Base-by-base conservation (phyloP, 2,888 invertebrate genomes). In the Pseudolycoriella hygida region DNA sequence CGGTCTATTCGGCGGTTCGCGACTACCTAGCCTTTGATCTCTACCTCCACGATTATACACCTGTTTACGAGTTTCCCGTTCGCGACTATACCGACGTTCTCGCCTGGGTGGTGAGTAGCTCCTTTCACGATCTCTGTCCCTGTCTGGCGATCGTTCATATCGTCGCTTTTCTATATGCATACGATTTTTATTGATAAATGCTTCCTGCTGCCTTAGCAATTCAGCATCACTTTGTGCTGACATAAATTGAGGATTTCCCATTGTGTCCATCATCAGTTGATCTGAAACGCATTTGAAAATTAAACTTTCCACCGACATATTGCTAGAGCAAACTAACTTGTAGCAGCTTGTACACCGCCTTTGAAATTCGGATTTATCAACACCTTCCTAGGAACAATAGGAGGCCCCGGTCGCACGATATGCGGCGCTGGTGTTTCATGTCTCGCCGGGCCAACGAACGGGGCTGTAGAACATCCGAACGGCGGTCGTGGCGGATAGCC, bases 351-450 rank as follows among this genome's bases (percentile, higher is more conserved):
- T 30, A 66, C 66, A 15, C 65, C 65, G 3, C 66, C 66, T 47
- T 66, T 66, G 42, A 66, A 66, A 49, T 66, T 66, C 1, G 65
- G 65, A 55, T 66, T 66, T 30, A 66, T 66, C 17, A 66, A 53
- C 43, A 66, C 58, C 53, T 61, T 61, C 32, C 57, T 50, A 1
- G 59, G 57, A 3, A 56, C 51, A 45, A 55, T 34, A 3, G 37
- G 6, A 3, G 43, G 30, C n/a, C 15, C 17, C 34, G 34, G 17
- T 30, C 20, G 11, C 5, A 38, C 8, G 38, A 30, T 17, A 3
- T 15, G 14, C 10, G 14, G 17, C 3, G 18, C n/a, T 32, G 43
- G 3, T 18, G 18, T 34, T 32, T 31, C 43, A 30, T 45, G 38
- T 43, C 46, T 53, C 3, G 32, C 18, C 3, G 43, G 32, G 5